Evolutionary conservation across 2,113 vertebrate genomes (phyloP).

Genomic region (Lagenorhynchus albirostris): DNA sequence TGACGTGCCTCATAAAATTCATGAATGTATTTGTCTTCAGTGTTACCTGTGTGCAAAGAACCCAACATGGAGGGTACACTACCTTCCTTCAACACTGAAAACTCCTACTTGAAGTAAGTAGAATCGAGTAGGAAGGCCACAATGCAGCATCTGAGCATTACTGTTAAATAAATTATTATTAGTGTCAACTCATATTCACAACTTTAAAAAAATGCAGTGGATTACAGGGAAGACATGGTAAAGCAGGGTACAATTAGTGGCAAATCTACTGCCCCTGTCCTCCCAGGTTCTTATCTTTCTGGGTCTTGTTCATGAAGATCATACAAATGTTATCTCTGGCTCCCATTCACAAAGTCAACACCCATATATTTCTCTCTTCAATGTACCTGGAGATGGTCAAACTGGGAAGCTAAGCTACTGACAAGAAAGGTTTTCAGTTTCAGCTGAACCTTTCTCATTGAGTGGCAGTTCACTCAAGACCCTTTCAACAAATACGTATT

Average conservation of each 20-base stretch:
- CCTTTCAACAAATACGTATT: not conserved
- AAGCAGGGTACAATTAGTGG: not conserved
- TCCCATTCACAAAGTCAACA: not conserved
- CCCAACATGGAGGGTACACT: not conserved
- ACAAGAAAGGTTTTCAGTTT: not conserved
- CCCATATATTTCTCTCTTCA: not conserved
- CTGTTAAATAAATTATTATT: not conserved
- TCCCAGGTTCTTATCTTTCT: not conserved
- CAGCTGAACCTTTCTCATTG: not conserved
- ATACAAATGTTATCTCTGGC: not conserved
- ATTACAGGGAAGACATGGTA: not conserved
- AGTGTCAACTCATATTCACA: not conserved
- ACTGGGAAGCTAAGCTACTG: not conserved
- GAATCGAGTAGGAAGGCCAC: not conserved
- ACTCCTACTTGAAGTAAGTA: not conserved
- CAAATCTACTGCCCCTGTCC: not conserved
- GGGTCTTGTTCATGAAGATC: not conserved
- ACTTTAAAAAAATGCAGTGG: not conserved
- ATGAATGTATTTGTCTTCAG: constrained; percentile 35
- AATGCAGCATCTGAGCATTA: not conserved
- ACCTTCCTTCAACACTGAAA: not conserved
- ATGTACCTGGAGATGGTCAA: not conserved
- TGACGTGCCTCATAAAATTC: constrained; percentile 50
- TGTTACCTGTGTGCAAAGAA: not conserved
- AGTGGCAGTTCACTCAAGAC: not conserved